Evolutionary conservation across 2,113 vertebrate species (phyloP).

Genomic region (Trinectes maculatus): DNA sequence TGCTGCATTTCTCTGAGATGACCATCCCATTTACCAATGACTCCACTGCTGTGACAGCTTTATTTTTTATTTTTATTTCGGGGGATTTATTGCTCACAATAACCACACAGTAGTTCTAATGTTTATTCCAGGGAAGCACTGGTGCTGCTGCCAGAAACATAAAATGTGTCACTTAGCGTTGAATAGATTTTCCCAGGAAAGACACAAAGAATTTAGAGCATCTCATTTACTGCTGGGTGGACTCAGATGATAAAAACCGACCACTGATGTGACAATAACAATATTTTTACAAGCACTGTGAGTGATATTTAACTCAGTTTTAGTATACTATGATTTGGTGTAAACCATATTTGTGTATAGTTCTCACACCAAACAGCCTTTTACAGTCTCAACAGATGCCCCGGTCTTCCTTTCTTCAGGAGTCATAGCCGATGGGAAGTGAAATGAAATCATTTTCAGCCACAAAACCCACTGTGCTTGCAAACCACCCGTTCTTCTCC

Average conservation of each 20-base stretch:
- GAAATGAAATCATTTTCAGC: constrained; percentile 32
- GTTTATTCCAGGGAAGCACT: constrained; percentile 23
- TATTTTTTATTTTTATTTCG: constrained; percentile 22
- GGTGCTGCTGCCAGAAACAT: constrained; percentile 28
- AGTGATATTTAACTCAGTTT: not conserved
- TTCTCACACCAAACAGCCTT: constrained; percentile 4
- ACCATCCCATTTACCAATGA: constrained; percentile 9
- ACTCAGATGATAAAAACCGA: not conserved
- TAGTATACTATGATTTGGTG: too few species aligned
- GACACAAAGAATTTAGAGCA: constrained; percentile 7
- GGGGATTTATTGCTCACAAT: constrained; percentile 15
- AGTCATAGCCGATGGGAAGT: constrained; percentile 20
- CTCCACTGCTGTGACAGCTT: constrained; percentile 18
- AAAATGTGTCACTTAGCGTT: constrained; percentile 42
- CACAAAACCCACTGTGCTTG: constrained; percentile 44
- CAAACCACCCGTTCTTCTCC: constrained; percentile 20
- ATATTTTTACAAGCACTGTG: not conserved
- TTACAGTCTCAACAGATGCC: constrained; percentile 9
- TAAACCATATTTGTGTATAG: constrained; percentile 1
- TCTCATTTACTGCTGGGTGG: constrained; percentile 15
- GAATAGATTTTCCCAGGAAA: constrained; percentile 40
- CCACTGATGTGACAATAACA: not conserved
- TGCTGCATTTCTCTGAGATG: not conserved
- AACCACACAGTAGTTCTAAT: constrained; percentile 26
- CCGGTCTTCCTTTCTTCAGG: constrained; percentile 3